Conservation (phyloP, 2,888 invertebrate genomes). For the Bugulina stolonifera region DNA sequence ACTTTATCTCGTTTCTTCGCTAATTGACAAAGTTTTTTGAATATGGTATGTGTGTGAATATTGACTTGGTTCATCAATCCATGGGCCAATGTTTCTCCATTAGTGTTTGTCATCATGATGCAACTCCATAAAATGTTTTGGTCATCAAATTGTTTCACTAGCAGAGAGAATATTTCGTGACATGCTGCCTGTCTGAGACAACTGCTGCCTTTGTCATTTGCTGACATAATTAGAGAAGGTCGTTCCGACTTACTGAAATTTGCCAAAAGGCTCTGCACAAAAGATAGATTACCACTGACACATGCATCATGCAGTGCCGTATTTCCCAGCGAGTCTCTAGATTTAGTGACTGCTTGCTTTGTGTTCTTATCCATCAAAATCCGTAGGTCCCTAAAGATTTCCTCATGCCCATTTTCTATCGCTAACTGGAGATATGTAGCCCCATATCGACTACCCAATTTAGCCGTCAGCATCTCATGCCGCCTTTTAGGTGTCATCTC, state of each 20-base stretch:
- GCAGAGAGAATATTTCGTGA: background rate
- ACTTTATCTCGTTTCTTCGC: background rate
- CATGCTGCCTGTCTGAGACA: background rate
- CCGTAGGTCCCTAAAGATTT: background rate
- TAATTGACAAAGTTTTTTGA: background rate
- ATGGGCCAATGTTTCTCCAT: background rate
- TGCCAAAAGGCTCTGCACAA: background rate
- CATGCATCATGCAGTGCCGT: background rate
- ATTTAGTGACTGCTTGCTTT: background rate
- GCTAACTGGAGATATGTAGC: background rate
- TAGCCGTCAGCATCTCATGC: background rate
- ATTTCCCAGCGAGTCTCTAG: background rate
- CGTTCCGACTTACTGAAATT: background rate
- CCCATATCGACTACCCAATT: background rate
- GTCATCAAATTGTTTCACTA: constrained; percentile 1
- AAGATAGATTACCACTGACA: background rate
- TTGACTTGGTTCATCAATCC: background rate
- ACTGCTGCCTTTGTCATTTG: background rate
- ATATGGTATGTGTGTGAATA: background rate
- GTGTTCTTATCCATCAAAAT: background rate
- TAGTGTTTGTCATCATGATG: background rate
- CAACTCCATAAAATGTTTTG: background rate
- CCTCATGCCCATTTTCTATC: background rate
- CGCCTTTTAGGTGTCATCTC: background rate
- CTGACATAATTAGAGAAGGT: background rate